Base-by-base conservation (phyloP, 2,113 vertebrate species). In the Pardalotus punctatus region DNA sequence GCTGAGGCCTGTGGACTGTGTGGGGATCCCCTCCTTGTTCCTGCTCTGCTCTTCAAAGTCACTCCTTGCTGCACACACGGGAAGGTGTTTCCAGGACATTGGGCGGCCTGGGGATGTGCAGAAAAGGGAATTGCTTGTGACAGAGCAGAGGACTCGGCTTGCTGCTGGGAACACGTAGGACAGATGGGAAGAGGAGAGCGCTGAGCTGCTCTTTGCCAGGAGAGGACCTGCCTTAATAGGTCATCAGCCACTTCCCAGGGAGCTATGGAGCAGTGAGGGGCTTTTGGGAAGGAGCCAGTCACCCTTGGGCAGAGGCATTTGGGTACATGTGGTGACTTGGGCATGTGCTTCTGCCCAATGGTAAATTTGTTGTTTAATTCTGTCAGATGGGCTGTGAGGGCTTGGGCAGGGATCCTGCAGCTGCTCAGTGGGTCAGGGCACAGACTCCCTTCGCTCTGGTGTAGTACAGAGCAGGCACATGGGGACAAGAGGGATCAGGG, bases 41-140 rank as follows among this genome's bases (percentile, higher is more conserved):
- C 43, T 22, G n/a, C 56, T 57, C 67, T 31, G 36, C 40, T 11
- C 38, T 17, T 74, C 29, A 29, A 8, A 40, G 64, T 78, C 7
- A 4, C 73, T 89, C 47, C 81, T 66, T 18, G 51, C 73, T 92
- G 47, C 42, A 23, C 73, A 73, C 88, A 50, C 0, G 0, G 47
- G 67, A 71, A 93, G 83, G 95, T 86, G 86, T 86, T 97, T 83
- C 82, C 91, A 93, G 96, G 96, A 95, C 94, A 64, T 8, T 0
- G 5, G 72, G 83, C 0, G 0, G 72, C 60, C 69, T 78, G 47
- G 80, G 67, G 76, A 94, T 2, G 4, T 4, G 2, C 3, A 2
- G 83, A 10, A 71, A 65, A 86, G 56, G 69, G 86, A 92, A 95
- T 86, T 81, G 73, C 47, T 94, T 93, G 90, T 95, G 93, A 88